These are phyloP conservation scores for Peribatodes rhomboidaria DNA, from an alignment of 2,888 invertebrate genomes.

Conservation along the genomic window DNA sequence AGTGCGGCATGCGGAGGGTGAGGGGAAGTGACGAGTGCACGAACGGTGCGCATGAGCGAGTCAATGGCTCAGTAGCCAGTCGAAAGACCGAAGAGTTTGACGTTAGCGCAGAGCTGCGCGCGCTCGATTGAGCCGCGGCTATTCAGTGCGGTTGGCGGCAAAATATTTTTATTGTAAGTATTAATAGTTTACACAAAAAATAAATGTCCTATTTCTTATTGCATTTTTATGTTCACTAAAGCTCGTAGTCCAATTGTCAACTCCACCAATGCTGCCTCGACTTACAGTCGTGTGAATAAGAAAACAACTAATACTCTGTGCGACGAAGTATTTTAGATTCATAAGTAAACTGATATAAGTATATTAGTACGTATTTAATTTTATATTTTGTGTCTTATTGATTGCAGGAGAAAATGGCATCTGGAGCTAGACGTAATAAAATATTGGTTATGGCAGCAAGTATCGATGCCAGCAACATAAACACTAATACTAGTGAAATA, in stretches of 20 bases:
- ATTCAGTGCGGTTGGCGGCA: too few relatives aligned
- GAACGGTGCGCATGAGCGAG: neutral
- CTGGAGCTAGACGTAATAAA: slow-evolving; percentile 1
- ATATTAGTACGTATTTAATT: too few relatives aligned
- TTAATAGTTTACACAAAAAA: too few relatives aligned
- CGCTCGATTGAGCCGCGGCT: too few relatives aligned
- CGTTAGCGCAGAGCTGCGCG: neutral
- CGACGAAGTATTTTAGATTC: too few relatives aligned
- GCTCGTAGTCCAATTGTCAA: too few relatives aligned
- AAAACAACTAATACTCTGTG: neutral
- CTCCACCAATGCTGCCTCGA: neutral
- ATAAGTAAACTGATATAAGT: too few relatives aligned
- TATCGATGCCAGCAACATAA: neutral
- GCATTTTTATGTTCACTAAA: too few relatives aligned
- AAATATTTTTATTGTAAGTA: too few relatives aligned
- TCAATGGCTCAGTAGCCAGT: neutral
- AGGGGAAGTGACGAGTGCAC: too few relatives aligned
- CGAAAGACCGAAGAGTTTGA: neutral
- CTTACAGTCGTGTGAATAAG: neutral
- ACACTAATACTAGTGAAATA: neutral
- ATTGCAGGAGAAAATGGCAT: neutral
- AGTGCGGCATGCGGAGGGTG: too few relatives aligned
- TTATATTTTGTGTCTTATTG: neutral
- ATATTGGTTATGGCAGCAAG: neutral
- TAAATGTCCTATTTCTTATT: too few relatives aligned